These are phyloP conservation scores for Grus americana DNA, from an alignment of 2,113 vertebrate species.

Conservation along the genomic window DNA sequence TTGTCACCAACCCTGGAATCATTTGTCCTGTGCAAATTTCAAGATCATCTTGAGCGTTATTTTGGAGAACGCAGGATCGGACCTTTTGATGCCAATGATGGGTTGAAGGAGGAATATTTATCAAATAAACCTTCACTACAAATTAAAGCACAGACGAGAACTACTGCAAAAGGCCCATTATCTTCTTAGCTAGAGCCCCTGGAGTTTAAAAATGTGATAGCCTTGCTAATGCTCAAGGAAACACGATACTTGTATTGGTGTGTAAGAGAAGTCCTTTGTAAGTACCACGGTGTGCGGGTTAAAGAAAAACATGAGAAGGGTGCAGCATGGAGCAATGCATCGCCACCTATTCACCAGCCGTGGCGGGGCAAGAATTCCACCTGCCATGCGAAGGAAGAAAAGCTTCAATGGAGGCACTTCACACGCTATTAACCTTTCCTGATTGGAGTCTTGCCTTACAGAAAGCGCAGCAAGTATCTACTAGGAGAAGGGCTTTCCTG, in stretches of 20 bases:
- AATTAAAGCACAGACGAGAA: background rate
- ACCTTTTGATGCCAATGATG: background rate
- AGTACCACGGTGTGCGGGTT: background rate
- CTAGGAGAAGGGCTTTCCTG: conserved; percentile 1
- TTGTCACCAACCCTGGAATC: background rate
- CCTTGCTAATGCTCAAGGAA: conserved; percentile 1
- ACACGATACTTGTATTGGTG: background rate
- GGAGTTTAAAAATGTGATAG: background rate
- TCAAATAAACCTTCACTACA: background rate
- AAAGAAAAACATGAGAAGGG: background rate
- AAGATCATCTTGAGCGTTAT: background rate
- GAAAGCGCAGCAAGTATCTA: conserved; percentile 40
- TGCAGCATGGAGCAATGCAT: background rate
- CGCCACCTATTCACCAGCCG: conserved; percentile 21
- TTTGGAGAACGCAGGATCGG: background rate
- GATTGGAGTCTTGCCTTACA: conserved; percentile 63
- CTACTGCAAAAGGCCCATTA: background rate
- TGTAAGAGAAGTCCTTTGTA: background rate
- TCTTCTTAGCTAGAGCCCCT: background rate
- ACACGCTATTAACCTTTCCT: conserved; percentile 70
- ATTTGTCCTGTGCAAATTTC: background rate
- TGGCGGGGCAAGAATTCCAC: conserved; percentile 2
- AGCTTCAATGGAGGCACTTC: conserved; percentile 30
- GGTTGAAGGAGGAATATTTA: background rate
- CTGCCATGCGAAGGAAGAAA: background rate